Evolutionary conservation across 2,113 vertebrate genomes (phyloP).

Genomic region (Hippocampus barbouri): DNA sequence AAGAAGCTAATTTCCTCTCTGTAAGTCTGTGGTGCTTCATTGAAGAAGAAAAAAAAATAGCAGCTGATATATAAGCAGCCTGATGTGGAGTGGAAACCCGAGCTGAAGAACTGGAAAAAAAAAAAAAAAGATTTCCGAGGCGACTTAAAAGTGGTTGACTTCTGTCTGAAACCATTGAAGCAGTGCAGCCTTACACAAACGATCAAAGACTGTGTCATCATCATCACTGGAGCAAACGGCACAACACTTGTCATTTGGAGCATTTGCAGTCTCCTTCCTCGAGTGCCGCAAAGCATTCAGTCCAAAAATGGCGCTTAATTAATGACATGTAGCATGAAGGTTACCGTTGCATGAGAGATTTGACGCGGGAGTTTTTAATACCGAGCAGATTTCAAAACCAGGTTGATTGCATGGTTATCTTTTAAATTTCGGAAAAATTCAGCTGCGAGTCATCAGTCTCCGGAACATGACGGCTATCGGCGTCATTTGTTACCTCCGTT

Average conservation of each 20-base stretch:
- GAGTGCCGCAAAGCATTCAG: constrained; percentile 1
- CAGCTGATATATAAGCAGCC: constrained; percentile 25
- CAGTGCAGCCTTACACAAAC: constrained; percentile 25
- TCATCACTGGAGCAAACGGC: constrained; percentile 14
- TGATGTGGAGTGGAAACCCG: constrained; percentile 12
- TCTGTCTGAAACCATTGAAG: constrained; percentile 13
- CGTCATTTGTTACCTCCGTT: constrained; percentile 52
- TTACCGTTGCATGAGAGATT: constrained; percentile 10
- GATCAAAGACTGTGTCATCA: constrained; percentile 18
- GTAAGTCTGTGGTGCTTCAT: constrained; percentile 20
- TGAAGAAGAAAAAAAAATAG: constrained; percentile 32
- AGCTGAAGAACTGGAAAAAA: constrained; percentile 15
- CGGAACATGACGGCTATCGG: constrained; percentile 29
- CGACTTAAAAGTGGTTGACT: constrained; percentile 12
- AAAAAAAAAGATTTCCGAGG: constrained; percentile 24
- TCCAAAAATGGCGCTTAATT: background rate
- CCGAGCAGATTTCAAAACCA: constrained; percentile 16
- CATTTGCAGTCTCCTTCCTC: constrained; percentile 6
- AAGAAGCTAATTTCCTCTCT: constrained; percentile 14
- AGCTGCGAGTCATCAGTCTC: constrained; percentile 17
- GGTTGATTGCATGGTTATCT: constrained; percentile 13
- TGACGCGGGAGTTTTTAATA: constrained; percentile 10
- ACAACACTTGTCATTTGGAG: constrained; percentile 5
- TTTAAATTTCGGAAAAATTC: background rate
- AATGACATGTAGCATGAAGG: background rate